phyloP scores from a whole-genome alignment of 2,797 vertebrate species.

The Rhinatrema bivittatum region DNA sequence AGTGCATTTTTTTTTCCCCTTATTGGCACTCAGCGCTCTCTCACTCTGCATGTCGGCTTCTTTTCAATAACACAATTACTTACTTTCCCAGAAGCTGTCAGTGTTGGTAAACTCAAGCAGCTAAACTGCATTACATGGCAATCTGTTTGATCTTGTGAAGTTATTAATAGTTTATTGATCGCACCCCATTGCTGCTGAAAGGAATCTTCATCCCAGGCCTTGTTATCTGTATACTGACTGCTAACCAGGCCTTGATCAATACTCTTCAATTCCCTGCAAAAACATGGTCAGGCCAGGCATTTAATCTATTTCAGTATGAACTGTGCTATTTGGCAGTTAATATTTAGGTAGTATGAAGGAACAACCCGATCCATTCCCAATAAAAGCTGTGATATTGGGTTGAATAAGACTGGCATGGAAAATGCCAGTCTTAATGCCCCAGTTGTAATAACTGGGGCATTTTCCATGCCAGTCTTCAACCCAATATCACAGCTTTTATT shows the following conservation, averaged over 20 bases:
- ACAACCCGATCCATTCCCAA: neutral
- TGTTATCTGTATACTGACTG: neutral
- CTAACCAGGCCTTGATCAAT: constrained; percentile 28
- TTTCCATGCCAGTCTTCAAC: neutral
- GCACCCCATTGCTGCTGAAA: constrained; percentile 13
- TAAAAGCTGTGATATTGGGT: neutral
- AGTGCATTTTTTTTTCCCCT: neutral
- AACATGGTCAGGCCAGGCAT: neutral
- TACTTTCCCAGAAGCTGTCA: constrained; percentile 33
- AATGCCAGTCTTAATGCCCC: too few relatives aligned
- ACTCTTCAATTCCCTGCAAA: constrained; percentile 1
- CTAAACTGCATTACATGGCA: constrained; percentile 37
- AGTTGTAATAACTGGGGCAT: too few relatives aligned
- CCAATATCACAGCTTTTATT: neutral
- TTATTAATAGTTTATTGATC: constrained; percentile 59
- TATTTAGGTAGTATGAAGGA: neutral
- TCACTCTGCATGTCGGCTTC: neutral
- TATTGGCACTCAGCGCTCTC: neutral
- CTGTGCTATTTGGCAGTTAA: neutral
- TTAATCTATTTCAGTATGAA: constrained; percentile 30
- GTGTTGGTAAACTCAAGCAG: constrained; percentile 38
- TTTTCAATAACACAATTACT: constrained; percentile 37
- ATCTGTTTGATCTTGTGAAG: constrained; percentile 33
- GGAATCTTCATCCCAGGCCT: neutral
- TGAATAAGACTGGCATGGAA: neutral